A percentile compares a stretch with the other conserved stretches of the same genome.
Conservation (phyloP, 2,797 vertebrate genomes). For the Danio choprae region DNA sequence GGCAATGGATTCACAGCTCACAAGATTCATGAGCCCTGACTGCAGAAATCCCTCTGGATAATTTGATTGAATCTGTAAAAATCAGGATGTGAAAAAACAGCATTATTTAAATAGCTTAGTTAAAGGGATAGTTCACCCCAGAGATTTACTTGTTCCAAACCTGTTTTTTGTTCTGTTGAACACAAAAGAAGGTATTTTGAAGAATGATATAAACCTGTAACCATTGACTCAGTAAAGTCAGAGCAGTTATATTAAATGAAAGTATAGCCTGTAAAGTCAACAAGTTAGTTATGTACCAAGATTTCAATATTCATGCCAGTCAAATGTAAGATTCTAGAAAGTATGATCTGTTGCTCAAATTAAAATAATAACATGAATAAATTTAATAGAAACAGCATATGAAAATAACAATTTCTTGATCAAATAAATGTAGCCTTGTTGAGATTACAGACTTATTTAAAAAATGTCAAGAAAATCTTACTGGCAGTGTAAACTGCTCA, state of each 20-base stretch:
- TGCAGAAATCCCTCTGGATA: conserved; percentile 28
- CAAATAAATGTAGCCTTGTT: background rate
- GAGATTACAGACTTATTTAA: background rate
- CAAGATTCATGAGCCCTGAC: conserved; percentile 33
- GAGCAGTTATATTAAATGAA: background rate
- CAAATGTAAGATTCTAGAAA: background rate
- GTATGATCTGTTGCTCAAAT: background rate
- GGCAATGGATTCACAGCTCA: conserved; percentile 32
- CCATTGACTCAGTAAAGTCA: background rate
- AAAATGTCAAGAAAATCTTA: background rate
- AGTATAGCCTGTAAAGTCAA: background rate
- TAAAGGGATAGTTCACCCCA: conserved; percentile 22
- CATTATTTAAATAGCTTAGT: conserved; percentile 1
- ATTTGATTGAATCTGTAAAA: conserved; percentile 24
- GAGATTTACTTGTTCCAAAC: too few species aligned
- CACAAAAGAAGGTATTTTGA: too few species aligned
- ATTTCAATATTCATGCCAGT: background rate
- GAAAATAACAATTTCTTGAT: background rate
- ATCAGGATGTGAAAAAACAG: conserved; percentile 2
- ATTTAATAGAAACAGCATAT: background rate
- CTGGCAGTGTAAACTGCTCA: background rate
- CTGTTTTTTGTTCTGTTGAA: too few species aligned
- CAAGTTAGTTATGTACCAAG: background rate
- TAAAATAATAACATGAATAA: too few species aligned
- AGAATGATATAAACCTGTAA: too few species aligned